These are phyloP conservation scores for Buphagus erythrorhynchus DNA, from an alignment of 2,797 vertebrate species.

Conservation along the genomic window DNA sequence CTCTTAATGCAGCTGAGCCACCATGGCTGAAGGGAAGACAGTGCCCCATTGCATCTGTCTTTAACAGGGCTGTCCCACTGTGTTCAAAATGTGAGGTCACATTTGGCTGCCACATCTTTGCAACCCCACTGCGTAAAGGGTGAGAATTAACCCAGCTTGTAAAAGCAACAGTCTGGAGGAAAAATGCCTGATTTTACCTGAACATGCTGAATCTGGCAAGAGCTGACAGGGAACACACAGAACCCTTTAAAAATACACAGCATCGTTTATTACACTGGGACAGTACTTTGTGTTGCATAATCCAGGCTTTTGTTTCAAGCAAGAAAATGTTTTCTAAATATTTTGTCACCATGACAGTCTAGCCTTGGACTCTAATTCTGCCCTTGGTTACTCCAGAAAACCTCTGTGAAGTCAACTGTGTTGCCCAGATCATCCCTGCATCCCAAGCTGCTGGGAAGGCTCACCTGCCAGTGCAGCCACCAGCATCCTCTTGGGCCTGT, in stretches of 20 bases:
- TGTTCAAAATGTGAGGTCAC: background rate
- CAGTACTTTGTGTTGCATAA: slow-evolving; percentile 35
- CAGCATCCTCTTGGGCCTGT: rapidly evolving
- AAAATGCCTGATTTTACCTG: slow-evolving; percentile 22
- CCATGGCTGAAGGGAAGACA: background rate
- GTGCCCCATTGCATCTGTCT: background rate
- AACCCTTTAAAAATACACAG: slow-evolving; percentile 44
- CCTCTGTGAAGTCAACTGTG: background rate
- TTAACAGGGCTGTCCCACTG: background rate
- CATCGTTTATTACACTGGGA: slow-evolving; percentile 42
- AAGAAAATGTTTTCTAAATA: slow-evolving; percentile 70
- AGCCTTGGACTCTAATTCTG: slow-evolving; percentile 24
- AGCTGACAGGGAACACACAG: slow-evolving; percentile 6
- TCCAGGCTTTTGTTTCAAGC: slow-evolving; percentile 60
- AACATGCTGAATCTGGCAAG: background rate
- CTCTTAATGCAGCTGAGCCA: background rate
- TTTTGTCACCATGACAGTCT: slow-evolving; percentile 70
- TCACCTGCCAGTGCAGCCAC: background rate
- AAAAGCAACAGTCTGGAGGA: background rate
- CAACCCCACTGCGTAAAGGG: background rate
- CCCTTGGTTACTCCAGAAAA: slow-evolving; percentile 28
- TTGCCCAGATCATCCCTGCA: rapidly evolving
- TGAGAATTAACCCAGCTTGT: background rate
- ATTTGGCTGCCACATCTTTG: background rate
- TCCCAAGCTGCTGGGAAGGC: rapidly evolving